Base-by-base conservation (phyloP, 2,113 vertebrate species). In the Crotalus tigris region DNA sequence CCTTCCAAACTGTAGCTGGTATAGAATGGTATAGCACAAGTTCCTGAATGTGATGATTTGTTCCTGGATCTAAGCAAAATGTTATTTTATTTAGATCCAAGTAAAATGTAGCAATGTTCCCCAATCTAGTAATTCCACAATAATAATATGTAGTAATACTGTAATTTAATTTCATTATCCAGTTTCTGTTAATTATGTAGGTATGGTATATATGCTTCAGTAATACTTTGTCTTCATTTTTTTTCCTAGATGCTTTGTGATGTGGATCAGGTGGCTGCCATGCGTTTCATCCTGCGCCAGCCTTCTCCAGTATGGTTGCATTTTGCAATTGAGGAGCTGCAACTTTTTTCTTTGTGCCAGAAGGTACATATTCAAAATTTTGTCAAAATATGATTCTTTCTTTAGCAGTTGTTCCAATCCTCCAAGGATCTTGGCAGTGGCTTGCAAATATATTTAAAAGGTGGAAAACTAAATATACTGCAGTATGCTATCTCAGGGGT, bases 271-370 rank as follows among this genome's bases (percentile, higher is more conserved):
- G 92, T 93, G 8, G 46, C 81, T 54, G 92, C 92, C n/a, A 54
- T 93, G 15, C 92, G 92, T 64, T 26, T 93, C 23, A 93, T 93
- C 46, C 89, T 93, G 23, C 92, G 89, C 23, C 92, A 93, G 9
- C 92, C 92, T 64, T 93, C 92, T n/a, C 92, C 92, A 55, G 89
- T 90, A 15, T 93, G 92, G 92, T 33, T 93, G 44, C 92, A 93
- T 93, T 93, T 93, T 26, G 90, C 75, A 23, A 93, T 93, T 21
- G 92, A 93, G 81, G 92, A 93, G 81, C 57, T 93, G 51, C 92
- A 87, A 23, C 57, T 93, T 86, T 87, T 90, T 58, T 85, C 92
- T 64, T 57, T 57, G n/a, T 57, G 49, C 12, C 81, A 90, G 24
- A 93, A 93, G 57, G 92, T 93, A 33, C 3, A 29, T 54, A 15